phyloP scores from a whole-genome alignment of 2,888 invertebrate genomes.

The Drosophila percnosoma region DNA sequence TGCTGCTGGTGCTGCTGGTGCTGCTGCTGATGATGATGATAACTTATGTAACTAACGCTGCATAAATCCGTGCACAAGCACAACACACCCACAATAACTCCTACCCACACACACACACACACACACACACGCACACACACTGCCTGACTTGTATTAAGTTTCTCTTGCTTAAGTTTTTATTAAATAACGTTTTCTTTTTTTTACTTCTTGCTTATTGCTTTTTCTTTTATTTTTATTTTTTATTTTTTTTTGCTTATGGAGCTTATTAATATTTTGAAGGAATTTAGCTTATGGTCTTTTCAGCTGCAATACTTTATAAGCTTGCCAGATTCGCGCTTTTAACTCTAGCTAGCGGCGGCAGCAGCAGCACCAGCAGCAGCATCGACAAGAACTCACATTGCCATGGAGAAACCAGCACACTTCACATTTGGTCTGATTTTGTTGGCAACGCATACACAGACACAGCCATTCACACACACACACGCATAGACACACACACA shows the following conservation, averaged over 20 bases:
- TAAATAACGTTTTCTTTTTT: constrained; percentile 51
- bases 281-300: constrained; percentile 20
- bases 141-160: constrained; percentile 23
- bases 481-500: constrained; percentile 17
- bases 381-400: constrained; percentile 44
- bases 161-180: constrained; percentile 59
- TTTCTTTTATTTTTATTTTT: neutral
- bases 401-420: constrained; percentile 29
- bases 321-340: constrained; percentile 30
- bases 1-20: constrained; percentile 47
- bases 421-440: constrained; percentile 54
- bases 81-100: constrained; percentile 13
- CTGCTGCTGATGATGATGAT: constrained; percentile 65
- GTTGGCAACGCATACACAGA: constrained; percentile 37
- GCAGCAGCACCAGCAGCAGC: constrained; percentile 35
- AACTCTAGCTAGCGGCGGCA: constrained; percentile 51
- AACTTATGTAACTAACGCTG: constrained; percentile 79
- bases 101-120: constrained; percentile 2
- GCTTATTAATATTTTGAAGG: constrained; percentile 34
- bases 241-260: constrained; percentile 3
- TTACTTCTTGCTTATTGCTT: constrained; percentile 11
- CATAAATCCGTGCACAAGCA: constrained; percentile 71
- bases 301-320: constrained; percentile 11
- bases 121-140: constrained; percentile 1
- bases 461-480: constrained; percentile 26